Base-by-base conservation (phyloP, 2,797 vertebrate species). In the Limosa lapponica region DNA sequence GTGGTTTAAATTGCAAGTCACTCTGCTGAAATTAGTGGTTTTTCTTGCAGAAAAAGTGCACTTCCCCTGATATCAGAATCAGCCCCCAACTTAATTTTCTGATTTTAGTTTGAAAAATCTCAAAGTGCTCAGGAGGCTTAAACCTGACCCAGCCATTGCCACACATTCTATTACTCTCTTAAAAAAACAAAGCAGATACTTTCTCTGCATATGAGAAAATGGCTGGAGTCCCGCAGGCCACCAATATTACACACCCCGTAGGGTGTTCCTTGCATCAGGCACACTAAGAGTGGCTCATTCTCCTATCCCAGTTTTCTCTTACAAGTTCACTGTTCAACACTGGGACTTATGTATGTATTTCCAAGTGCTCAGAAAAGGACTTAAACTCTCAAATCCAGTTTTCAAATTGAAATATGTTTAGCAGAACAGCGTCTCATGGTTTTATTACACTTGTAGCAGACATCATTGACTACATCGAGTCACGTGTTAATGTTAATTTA, bases 81-180 rank as follows among this genome's bases (percentile, higher is more conserved):
- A 28, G 37, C 39, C 2, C 7, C 8, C 52, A 52, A n/a, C 12
- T 85, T 52, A 32, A 43, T 82, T 59, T 82, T 71, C 41, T n/a
- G 17, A 30, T 65, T 84, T 85, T 57, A 82, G 49, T 59, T 89
- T 73, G 85, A 87, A 93, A 93, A 93, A 61, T 82, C 66, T 44
- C 78, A 49, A 61, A 80, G 81, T 20, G 12, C 43, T 64, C 52
- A 58, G 55, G 28, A 77, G 57, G 62, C 55, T 87, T 75, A 27
- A 71, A 62, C 54, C 51, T 25, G 15, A 73, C 10, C 74, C 91
- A 93, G 75, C 80, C 59, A 32, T 54, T 70, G 82, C 75, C 84
- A 57, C 18, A 11, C 8, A 13, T 34, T 69, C 48, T 69, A 9
- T 37, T 32, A 16, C 4, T 69, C 71, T 62, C 14, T 66, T 24